Conservation (phyloP, 30 jellyfish, hydroid and myxozoan genomes). For the Nemopilema nomurai region DNA sequence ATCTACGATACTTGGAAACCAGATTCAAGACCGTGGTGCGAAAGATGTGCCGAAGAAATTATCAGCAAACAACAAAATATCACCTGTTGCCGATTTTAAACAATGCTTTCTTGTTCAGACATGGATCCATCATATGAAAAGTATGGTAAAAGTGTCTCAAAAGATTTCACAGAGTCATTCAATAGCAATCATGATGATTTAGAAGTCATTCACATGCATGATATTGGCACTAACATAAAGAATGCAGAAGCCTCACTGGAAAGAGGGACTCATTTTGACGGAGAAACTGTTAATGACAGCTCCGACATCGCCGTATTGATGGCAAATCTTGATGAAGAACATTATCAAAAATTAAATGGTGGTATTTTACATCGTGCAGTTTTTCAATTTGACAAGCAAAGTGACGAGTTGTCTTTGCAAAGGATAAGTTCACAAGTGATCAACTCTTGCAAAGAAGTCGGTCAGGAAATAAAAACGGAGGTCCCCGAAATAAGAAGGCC, state of each 20-base stretch:
- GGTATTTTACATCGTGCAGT: not conserved
- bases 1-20: constrained; percentile 26
- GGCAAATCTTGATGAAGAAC: constrained; percentile 2
- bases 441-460: not conserved
- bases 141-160: constrained; percentile 14
- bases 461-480: not conserved
- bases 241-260: constrained; percentile 54
- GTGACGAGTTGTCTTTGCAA: not conserved
- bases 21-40: constrained; percentile 30
- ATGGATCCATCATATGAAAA: constrained; percentile 35
- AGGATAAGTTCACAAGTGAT: not conserved
- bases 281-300: constrained; percentile 13
- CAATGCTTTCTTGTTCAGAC: constrained; percentile 11
- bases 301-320: constrained; percentile 11
- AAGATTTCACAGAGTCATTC: constrained; percentile 12
- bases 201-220: constrained; percentile 27
- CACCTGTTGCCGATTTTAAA: constrained; percentile 16
- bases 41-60: constrained; percentile 5
- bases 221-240: constrained; percentile 23
- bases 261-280: constrained; percentile 39
- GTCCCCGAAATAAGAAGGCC: not conserved
- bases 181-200: constrained; percentile 14
- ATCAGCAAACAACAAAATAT: constrained; percentile 5
- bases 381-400: not conserved
- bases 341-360: not conserved